Conservation (phyloP, 2,113 vertebrate species). For the Tricholaema leucomelas region DNA sequence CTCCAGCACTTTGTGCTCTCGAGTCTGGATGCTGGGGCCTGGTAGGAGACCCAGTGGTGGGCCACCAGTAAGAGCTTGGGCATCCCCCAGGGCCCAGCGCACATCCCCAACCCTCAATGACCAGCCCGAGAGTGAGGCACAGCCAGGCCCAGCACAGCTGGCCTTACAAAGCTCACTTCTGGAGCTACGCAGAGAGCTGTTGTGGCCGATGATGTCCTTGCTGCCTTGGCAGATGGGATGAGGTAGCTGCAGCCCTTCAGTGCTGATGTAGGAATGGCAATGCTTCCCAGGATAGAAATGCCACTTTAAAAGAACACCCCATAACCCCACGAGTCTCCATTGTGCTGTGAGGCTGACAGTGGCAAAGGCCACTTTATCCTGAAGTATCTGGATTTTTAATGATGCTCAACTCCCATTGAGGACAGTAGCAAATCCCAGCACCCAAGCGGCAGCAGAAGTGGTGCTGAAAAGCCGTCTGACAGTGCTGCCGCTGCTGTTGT, state of each 20-base stretch:
- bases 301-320: not conserved
- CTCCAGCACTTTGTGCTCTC: not conserved
- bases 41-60: no score
- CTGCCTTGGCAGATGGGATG: not conserved
- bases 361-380: not conserved
- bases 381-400: constrained; percentile 22
- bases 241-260: not conserved
- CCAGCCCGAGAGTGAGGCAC: rapidly evolving
- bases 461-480: not conserved
- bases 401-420: not conserved
- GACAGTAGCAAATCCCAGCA: not conserved
- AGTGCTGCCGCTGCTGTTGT: rapidly evolving
- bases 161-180: not conserved
- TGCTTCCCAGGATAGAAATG: not conserved
- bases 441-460: not conserved
- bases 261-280: not conserved
- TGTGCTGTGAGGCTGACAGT: not conserved
- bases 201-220: not conserved
- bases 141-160: not conserved
- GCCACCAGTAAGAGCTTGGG: not conserved
- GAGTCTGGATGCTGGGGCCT: not conserved
- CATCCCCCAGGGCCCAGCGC: not conserved
- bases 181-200: not conserved
- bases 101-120: not conserved
- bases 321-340: not conserved